Evolutionary conservation across 2,888 invertebrate species (phyloP).

Genomic region (Troilus luridus): DNA sequence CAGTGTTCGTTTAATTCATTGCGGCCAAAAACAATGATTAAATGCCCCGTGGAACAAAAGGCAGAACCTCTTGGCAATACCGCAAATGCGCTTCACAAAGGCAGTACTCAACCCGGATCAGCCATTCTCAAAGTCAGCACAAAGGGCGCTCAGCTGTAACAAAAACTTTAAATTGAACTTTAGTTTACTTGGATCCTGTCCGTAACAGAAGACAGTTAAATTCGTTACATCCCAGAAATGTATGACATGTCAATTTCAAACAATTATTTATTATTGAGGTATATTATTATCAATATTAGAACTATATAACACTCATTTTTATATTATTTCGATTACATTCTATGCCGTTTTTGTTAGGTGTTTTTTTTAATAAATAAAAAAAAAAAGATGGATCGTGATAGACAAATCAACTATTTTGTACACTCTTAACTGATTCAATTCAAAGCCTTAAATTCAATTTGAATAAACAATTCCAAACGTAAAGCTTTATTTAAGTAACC

Average conservation of each 20-base stretch:
- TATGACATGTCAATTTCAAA: neutral
- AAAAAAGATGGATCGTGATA: too few species aligned
- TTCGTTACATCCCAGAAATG: neutral
- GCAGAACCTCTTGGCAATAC: neutral
- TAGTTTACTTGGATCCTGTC: slow-evolving; percentile 5
- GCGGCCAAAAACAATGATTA: slow-evolving; percentile 16
- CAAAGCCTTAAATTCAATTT: too few species aligned
- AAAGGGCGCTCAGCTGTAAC: neutral
- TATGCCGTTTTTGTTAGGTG: too few species aligned
- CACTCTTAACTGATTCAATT: too few species aligned
- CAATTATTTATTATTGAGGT: too few species aligned
- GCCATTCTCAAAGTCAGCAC: neutral
- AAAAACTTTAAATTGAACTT: slow-evolving; percentile 38
- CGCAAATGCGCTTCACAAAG: slow-evolving; percentile 17
- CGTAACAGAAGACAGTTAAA: neutral
- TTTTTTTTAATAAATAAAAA: too few species aligned
- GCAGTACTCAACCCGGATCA: neutral
- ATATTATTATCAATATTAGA: too few species aligned
- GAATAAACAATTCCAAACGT: too few species aligned
- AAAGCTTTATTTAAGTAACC: too few species aligned
- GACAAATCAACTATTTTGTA: too few species aligned
- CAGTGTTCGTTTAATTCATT: slow-evolving; percentile 1
- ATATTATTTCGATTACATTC: too few species aligned
- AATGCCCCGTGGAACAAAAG: neutral
- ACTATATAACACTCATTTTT: too few species aligned